Conservation (phyloP, 1,140 invertebrate genomes). For the Lasaia peninsularis region DNA sequence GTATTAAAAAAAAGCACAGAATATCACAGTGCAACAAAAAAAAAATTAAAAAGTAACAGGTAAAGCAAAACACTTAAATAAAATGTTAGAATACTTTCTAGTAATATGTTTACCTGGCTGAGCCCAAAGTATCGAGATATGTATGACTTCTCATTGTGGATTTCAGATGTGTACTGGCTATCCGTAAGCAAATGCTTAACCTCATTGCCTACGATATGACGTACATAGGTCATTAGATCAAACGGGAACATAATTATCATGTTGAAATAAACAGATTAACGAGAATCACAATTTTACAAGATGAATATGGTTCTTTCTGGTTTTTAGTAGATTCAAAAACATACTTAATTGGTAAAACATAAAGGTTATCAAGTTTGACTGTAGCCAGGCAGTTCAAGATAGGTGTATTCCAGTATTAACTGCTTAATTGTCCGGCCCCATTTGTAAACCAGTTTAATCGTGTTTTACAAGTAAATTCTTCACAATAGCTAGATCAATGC, state of each 20-base stretch:
- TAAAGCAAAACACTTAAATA: conserved; percentile 15
- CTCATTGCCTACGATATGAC: conserved; percentile 73
- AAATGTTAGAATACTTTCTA: conserved; percentile 15
- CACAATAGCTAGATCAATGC: background rate
- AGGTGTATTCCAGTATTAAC: conserved; percentile 15
- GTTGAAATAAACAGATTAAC: conserved; percentile 24
- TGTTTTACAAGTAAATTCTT: background rate
- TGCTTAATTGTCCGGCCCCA: background rate
- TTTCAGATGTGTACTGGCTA: conserved; percentile 65
- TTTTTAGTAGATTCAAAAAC: conserved; percentile 17
- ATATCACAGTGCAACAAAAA: conserved; percentile 3
- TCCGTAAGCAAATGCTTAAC: conserved; percentile 56
- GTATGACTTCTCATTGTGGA: conserved; percentile 72
- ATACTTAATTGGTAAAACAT: conserved; percentile 6
- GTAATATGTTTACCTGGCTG: conserved; percentile 58
- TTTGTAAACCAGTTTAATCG: background rate
- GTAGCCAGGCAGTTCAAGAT: background rate
- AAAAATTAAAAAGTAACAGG: conserved; percentile 12
- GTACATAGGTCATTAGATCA: conserved; percentile 69
- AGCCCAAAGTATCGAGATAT: conserved; percentile 65
- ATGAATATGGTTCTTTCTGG: conserved; percentile 15
- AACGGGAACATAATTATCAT: conserved; percentile 18
- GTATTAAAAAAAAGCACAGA: background rate
- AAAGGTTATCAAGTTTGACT: conserved; percentile 22
- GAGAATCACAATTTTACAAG: conserved; percentile 4